Percentiles rank a stretch among this genome's conserved stretches.
These are phyloP conservation scores for Periplaneta americana DNA, from an alignment of 1,140 invertebrate species.

Conservation along the genomic window DNA sequence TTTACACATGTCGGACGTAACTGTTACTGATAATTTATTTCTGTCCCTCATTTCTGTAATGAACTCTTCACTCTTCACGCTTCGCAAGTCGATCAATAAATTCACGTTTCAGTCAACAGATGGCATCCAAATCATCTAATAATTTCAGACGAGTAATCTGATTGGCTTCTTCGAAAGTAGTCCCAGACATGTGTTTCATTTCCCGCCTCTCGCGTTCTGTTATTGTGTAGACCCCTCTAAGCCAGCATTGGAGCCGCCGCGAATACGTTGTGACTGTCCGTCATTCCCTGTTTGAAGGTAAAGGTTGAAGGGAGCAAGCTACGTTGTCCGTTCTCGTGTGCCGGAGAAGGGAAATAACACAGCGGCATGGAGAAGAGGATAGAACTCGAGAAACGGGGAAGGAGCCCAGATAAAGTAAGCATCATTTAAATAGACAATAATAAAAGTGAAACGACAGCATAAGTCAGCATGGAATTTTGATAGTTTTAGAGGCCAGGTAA, in stretches of 20 bases:
- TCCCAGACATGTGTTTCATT: conserved; percentile 35
- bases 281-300: conserved; percentile 41
- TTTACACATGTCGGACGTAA: neutral
- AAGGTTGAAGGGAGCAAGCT: conserved; percentile 29
- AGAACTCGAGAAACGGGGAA: conserved; percentile 81
- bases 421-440: conserved; percentile 12
- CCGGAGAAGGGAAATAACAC: neutral
- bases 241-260: conserved; percentile 33
- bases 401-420: conserved; percentile 75
- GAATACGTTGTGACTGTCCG: conserved; percentile 24
- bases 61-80: neutral
- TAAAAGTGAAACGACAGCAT: neutral
- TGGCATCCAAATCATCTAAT: neutral
- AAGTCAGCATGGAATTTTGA: conserved; percentile 9
- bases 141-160: conserved; percentile 7
- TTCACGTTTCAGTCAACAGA: conserved; percentile 6
- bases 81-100: conserved; percentile 15
- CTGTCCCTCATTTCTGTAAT: neutral
- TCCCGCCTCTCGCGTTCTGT: conserved; percentile 26
- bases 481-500: neutral
- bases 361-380: conserved; percentile 82
- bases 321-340: neutral
- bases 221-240: conserved; percentile 30
- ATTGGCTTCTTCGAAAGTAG: conserved; percentile 37
- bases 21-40: too few species aligned